Evolutionary conservation across 1,140 invertebrate genomes (phyloP), one percentile per base, ranked within the genome.

Genomic region (Dendroctonus valens): DNA sequence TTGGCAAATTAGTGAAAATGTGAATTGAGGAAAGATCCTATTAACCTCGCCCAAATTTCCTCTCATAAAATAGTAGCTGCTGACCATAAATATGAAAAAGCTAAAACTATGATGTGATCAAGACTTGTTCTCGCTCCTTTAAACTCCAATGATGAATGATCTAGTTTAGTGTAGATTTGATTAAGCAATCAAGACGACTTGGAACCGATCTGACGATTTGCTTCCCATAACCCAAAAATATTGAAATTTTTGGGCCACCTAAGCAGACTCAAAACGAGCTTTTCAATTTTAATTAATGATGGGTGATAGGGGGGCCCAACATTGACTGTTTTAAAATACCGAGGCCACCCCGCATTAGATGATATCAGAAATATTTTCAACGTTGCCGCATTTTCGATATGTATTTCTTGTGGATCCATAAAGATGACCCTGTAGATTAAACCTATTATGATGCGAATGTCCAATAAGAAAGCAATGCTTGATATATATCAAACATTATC

Each of bases 241-340:
- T 55, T 5, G 38, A 39, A 55, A 55, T 40, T 55, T 55, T 9
- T 41, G 38, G 53, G 53, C 7, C 53, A 55, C 26, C 26, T 8
- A 41, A 15, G 26, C 37, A 9, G 6, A 37, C 11, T 14, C 50
- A 52, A 52, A 52, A 52, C 50, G 8, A 52, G 50, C 50, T 52
- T 52, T 52, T 52, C 50, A 55, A 39, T 55, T 55, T 55, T 55
- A 55, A 55, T 55, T 55, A 55, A 55, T 55, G 53, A 55, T 55
- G 26, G 53, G 53, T 55, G 53, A 55, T 55, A 55, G 53, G 53
- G 53, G 53, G 53, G 26, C 53, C 49, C 53, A 55, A 41, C 38
- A 41, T 55, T 55, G 39, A 55, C 53, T 55, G 26, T 41, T 55
- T 55, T 55, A 65, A 65, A 65, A 65, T 65, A 55, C 63, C 61